A percentile compares a stretch with the other conserved stretches of the same genome.
phyloP scores from a whole-genome alignment of 2,888 invertebrate genomes.

The Limnephilus lunatus region DNA sequence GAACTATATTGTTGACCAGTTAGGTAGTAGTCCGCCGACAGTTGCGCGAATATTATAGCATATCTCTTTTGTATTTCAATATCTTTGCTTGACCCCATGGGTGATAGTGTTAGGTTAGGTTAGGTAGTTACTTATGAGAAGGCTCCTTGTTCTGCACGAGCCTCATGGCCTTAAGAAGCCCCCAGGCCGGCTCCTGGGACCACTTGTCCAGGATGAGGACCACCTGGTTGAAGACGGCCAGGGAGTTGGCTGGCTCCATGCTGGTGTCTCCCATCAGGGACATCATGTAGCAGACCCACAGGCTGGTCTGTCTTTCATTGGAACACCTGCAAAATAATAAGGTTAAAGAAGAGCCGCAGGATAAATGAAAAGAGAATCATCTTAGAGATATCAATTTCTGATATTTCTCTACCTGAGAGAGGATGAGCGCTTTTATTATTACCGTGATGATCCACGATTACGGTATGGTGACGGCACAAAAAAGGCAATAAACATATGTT shows the following conservation, averaged over 20 bases:
- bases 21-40: too few species aligned
- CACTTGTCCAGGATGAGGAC: constrained; percentile 61
- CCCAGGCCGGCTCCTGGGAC: constrained; percentile 63
- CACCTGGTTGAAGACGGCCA: constrained; percentile 46
- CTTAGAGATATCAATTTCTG: too few species aligned
- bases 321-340: constrained; percentile 53
- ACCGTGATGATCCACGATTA: too few species aligned
- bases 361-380: background rate
- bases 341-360: background rate
- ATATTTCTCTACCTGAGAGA: too few species aligned
- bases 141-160: constrained; percentile 62
- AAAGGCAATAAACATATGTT: too few species aligned
- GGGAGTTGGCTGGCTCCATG: constrained; percentile 46
- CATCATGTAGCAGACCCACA: constrained; percentile 62
- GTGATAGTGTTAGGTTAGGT: background rate
- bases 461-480: too few species aligned
- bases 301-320: constrained; percentile 53
- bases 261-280: constrained; percentile 47
- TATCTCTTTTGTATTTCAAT: too few species aligned
- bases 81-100: too few species aligned
- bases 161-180: constrained; percentile 61
- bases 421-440: too few species aligned
- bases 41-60: too few species aligned
- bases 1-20: too few species aligned
- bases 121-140: constrained; percentile 50